phyloP scores from a whole-genome alignment of 1,140 invertebrate species.

The Drosophila nebulosa region DNA sequence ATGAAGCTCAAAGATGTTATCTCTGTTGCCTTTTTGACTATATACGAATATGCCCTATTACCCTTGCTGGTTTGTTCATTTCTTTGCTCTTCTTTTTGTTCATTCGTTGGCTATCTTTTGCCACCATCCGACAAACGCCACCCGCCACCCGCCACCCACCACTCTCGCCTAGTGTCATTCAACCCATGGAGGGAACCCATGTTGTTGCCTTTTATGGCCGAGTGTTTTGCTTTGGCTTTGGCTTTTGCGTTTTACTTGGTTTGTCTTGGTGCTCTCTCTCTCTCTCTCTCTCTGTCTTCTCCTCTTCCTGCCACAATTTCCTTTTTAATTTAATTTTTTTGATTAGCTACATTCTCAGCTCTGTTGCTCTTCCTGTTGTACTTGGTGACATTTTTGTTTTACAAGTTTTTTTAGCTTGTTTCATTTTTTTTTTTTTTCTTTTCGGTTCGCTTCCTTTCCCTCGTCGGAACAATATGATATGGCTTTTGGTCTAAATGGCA shows the following conservation, averaged over 20 bases:
- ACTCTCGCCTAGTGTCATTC: background rate
- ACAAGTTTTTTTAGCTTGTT: background rate
- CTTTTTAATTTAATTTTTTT: slow-evolving; percentile 52
- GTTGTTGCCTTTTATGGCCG: slow-evolving; percentile 45
- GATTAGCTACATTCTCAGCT: slow-evolving; percentile 43
- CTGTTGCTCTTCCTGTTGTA: background rate
- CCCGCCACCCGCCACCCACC: background rate
- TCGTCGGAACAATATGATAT: background rate
- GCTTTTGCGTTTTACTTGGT: too few species aligned
- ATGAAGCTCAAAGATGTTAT: too few species aligned
- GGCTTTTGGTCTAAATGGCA: background rate
- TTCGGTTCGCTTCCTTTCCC: background rate
- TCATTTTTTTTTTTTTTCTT: background rate
- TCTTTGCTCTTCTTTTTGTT: too few species aligned
- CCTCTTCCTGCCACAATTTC: slow-evolving; percentile 34
- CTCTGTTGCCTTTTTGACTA: too few species aligned
- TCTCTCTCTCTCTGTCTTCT: too few species aligned
- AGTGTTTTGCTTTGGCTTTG: background rate
- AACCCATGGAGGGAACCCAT: slow-evolving; percentile 12
- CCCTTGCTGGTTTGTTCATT: too few species aligned
- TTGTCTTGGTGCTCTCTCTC: background rate
- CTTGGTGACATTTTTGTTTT: slow-evolving; percentile 8
- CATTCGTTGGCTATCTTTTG: too few species aligned
- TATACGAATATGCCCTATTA: background rate
- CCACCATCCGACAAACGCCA: too few species aligned